Base-by-base conservation (phyloP, 2,888 invertebrate genomes). In the Cryptophagus acutangulus region DNA sequence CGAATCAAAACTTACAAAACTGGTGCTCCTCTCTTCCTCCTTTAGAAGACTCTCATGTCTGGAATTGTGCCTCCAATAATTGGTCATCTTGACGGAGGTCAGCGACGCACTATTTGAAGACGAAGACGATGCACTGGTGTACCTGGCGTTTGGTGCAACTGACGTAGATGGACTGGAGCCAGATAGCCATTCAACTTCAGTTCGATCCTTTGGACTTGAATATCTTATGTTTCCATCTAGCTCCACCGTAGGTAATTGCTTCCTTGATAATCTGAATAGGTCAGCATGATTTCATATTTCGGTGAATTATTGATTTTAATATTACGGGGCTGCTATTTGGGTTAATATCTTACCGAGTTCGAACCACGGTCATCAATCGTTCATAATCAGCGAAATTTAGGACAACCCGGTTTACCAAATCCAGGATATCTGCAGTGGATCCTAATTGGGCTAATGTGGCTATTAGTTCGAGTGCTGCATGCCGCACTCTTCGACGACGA, bases 161-260 rank as follows among this genome's bases (percentile, higher is more conserved):
- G 33, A 30, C n/a, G n/a, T n/a, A 15, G 78, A 71, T 0, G 78
- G 76, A 50, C 74, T 73, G 26, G 80, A 84, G 20, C 78, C 74
- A 41, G 81, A 71, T 38, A 88, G 79, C 87, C 87, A 88, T 39
- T 86, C 84, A 20, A 86, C 74, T 63, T 88, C 88, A 5, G 82
- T 77, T 30, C 82, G 81, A 64, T 71, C 69, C 13, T 55, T 50
- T 39, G 69, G 63, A 20, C 63, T 61, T 5, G 84, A 81, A 65
- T 88, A 88, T 47, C 86, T 77, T 3, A 90, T 78, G 16, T 80
- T 74, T 5, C 87, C 87, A 58, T 87, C 84, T 9, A 74, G 67
- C 41, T 79, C 81, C 17, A 81, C 80, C 35, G 78, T 72, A 1
- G 89, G 88, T 37, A 89, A 70, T 54, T 84, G 81, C 52, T 83